phyloP scores from a whole-genome alignment of 2,888 invertebrate species.

The Netelia fuscicornis region DNA sequence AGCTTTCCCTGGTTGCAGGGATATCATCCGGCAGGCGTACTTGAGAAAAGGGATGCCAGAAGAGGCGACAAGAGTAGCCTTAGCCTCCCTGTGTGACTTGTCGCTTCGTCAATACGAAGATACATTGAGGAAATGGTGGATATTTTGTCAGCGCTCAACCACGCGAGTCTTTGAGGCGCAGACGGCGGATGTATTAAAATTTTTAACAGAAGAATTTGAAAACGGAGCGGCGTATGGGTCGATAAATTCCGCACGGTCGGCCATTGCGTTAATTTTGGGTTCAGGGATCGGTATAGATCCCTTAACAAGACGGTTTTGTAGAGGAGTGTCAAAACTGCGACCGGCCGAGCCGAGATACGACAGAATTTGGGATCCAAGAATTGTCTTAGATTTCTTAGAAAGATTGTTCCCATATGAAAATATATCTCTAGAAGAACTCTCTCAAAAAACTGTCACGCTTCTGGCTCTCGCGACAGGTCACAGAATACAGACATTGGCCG shows the following conservation, averaged over 20 bases:
- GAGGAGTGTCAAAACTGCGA: constrained; percentile 65
- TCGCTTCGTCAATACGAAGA: constrained; percentile 54
- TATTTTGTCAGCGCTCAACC: constrained; percentile 25
- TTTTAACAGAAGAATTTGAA: constrained; percentile 51
- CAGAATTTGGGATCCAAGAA: constrained; percentile 25
- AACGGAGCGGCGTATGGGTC: constrained; percentile 51
- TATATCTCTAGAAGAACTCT: constrained; percentile 43
- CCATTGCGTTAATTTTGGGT: constrained; percentile 54
- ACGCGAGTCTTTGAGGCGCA: constrained; percentile 20
- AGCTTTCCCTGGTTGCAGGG: constrained; percentile 51
- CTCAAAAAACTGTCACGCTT: constrained; percentile 64
- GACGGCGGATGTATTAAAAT: constrained; percentile 46
- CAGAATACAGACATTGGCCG: constrained; percentile 64
- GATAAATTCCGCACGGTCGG: constrained; percentile 59
- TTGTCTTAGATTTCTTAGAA: constrained; percentile 61
- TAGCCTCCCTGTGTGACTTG: constrained; percentile 35
- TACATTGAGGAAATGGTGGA: constrained; percentile 53
- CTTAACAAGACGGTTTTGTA: constrained; percentile 66
- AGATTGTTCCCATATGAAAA: constrained; percentile 47
- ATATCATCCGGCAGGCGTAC: constrained; percentile 13
- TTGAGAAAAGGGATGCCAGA: constrained; percentile 33
- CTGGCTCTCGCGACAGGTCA: constrained; percentile 69
- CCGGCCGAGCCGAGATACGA: constrained; percentile 67
- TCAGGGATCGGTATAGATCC: constrained; percentile 58
- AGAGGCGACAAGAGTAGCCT: constrained; percentile 25